Conservation (phyloP, 2,888 invertebrate species). For the Scrobipalpa costella region DNA sequence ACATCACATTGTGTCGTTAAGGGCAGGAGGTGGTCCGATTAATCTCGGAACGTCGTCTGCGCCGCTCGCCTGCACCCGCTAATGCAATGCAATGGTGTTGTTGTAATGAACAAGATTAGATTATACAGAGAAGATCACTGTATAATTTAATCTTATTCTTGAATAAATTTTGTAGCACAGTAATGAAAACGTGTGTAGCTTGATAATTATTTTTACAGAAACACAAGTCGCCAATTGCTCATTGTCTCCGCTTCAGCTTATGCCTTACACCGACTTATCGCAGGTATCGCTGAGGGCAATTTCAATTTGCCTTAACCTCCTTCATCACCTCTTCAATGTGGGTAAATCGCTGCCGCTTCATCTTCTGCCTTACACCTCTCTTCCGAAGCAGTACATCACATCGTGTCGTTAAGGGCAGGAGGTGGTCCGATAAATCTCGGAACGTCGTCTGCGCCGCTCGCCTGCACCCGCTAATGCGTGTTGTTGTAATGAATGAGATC, state of each 20-base stretch:
- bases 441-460: conserved; percentile 70
- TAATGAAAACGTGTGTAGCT: no score
- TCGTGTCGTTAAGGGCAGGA: conserved; percentile 79
- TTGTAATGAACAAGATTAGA: conserved; percentile 75
- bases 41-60: conserved; percentile 74
- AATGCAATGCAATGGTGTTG: conserved; percentile 66
- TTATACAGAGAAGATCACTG: no score
- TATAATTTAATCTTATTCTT: no score
- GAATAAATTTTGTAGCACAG: no score
- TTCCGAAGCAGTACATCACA: conserved; percentile 66
- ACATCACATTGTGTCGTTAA: conserved; percentile 78
- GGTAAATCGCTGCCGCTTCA: background rate
- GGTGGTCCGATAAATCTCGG: conserved; percentile 78
- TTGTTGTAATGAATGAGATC: conserved; percentile 75
- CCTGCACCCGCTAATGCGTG: conserved; percentile 69
- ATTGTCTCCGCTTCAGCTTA: no score
- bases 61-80: conserved; percentile 66
- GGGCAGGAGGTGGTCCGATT: conserved; percentile 80
- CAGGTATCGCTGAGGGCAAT: no score
- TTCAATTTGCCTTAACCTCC: no score
- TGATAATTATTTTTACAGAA: no score
- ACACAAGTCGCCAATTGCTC: no score
- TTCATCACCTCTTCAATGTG: background rate
- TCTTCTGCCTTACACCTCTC: conserved; percentile 36
- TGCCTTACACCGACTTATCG: no score